Percentiles rank a stretch among this genome's conserved stretches.
Conservation (phyloP, 1,140 invertebrate species). For the Diorhabda carinulata region DNA sequence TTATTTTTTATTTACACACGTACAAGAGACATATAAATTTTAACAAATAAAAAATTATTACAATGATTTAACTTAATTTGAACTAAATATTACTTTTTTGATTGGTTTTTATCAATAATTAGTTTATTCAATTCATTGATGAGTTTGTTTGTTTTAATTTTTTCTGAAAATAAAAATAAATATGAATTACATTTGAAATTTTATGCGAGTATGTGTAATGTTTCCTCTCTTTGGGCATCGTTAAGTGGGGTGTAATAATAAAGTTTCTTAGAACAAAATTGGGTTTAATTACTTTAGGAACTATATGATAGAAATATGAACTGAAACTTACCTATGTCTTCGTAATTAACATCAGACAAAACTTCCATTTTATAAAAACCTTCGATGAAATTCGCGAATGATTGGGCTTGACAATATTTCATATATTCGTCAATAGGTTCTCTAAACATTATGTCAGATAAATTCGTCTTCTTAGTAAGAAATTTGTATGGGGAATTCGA, state of each 20-base stretch:
- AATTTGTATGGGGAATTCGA: background rate
- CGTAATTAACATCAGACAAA: conserved; percentile 2
- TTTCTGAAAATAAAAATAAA: conserved; percentile 23
- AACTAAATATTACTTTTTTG: background rate
- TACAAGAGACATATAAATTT: no score
- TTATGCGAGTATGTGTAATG: background rate
- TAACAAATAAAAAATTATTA: no score
- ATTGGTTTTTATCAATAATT: conserved; percentile 3
- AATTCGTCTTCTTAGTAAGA: background rate
- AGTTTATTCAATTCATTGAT: conserved; percentile 23
- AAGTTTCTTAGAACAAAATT: no score
- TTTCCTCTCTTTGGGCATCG: no score
- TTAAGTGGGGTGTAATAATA: no score
- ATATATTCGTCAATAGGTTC: background rate
- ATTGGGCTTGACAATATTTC: conserved; percentile 3
- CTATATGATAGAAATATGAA: background rate
- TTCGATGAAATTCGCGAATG: conserved; percentile 5
- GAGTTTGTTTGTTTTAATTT: conserved; percentile 22
- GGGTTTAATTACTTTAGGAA: background rate
- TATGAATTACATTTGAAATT: background rate
- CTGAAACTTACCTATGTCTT: background rate
- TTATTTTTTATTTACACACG: no score
- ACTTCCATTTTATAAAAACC: conserved; percentile 22
- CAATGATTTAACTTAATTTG: no score
- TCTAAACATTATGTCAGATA: conserved; percentile 6